Evolutionary conservation across 2,113 vertebrate species (phyloP).

Genomic region (Tupaia chinensis): DNA sequence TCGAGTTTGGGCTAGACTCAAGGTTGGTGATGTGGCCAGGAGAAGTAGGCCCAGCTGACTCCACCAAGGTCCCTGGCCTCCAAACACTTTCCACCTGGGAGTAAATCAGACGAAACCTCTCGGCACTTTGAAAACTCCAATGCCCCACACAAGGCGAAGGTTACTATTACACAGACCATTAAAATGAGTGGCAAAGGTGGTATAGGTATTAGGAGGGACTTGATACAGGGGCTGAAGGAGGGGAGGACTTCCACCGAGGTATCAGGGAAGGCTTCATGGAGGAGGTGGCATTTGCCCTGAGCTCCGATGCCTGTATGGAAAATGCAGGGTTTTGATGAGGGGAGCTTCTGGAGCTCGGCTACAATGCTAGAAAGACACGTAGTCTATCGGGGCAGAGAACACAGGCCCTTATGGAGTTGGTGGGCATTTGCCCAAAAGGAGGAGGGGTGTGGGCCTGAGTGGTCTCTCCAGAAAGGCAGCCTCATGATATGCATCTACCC

Average conservation of each 20-base stretch:
- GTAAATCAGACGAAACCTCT: slow-evolving; percentile 7
- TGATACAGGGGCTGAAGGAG: neutral
- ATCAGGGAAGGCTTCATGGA: neutral
- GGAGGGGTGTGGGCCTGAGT: fast-evolving
- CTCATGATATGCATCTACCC: neutral
- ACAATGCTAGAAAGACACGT: neutral
- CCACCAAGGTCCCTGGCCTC: neutral
- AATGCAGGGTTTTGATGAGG: neutral
- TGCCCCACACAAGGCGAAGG: neutral
- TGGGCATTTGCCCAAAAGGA: neutral
- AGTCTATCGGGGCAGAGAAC: neutral
- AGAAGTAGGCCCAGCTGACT: neutral
- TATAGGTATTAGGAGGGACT: neutral
- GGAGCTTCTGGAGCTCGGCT: neutral
- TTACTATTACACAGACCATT: neutral
- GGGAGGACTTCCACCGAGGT: neutral
- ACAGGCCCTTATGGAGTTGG: neutral
- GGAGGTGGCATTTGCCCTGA: neutral
- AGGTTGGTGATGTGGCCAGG: neutral
- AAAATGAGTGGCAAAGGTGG: neutral
- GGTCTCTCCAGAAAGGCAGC: neutral
- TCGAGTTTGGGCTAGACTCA: neutral
- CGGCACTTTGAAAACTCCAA: neutral
- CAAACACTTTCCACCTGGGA: neutral
- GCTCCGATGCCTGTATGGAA: neutral